Conservation (phyloP, 2,113 vertebrate genomes). For the Pleuronectes platessa region DNA sequence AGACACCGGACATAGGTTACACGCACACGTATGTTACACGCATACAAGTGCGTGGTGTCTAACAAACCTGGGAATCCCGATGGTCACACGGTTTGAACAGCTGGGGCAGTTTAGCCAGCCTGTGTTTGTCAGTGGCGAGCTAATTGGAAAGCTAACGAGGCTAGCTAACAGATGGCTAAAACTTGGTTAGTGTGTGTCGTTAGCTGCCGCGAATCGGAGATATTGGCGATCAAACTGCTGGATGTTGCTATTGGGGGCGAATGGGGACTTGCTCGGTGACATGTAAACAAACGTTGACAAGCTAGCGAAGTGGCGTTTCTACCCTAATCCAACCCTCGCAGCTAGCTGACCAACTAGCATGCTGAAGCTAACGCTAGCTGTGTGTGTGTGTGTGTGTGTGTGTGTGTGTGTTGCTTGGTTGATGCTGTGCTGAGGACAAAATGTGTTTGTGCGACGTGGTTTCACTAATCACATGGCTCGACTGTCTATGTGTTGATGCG, state of each 20-base stretch:
- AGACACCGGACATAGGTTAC: not conserved
- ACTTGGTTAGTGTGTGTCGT: not conserved
- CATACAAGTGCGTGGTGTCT: not conserved
- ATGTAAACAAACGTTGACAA: not conserved
- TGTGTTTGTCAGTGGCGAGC: conserved; percentile 47
- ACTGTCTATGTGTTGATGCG: not conserved
- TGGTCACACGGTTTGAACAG: not conserved
- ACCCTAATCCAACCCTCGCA: conserved; percentile 28
- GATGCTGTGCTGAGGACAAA: not conserved
- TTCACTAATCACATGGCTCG: too few species aligned
- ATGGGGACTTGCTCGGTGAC: rapidly evolving
- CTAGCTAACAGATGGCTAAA: conserved; percentile 47
- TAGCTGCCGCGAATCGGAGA: not conserved
- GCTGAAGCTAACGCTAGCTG: conserved; percentile 53
- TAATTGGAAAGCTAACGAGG: conserved; percentile 59
- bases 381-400: conserved; percentile 5
- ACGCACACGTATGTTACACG: not conserved
- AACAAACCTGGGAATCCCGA: not conserved
- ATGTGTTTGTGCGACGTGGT: not conserved
- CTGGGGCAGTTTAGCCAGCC: conserved; percentile 16
- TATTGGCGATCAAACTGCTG: rapidly evolving
- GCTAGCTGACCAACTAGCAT: conserved; percentile 45
- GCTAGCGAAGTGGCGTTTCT: conserved; percentile 1
- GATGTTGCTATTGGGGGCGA: rapidly evolving
- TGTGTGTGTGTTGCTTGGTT: conserved; percentile 3